These are phyloP conservation scores for Scatophagus argus DNA, from an alignment of 2,113 vertebrate species.

Conservation along the genomic window DNA sequence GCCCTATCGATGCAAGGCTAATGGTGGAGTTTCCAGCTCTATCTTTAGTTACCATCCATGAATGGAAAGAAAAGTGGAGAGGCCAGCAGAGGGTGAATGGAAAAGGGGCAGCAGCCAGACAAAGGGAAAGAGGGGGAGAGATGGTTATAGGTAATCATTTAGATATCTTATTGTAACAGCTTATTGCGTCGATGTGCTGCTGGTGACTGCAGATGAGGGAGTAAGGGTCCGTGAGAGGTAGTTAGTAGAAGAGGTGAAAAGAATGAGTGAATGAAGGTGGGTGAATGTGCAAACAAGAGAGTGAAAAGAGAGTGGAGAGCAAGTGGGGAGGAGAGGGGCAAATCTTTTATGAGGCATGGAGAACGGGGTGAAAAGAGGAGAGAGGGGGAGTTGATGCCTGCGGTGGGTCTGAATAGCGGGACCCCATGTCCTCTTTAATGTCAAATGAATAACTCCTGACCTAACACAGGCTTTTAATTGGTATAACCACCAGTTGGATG, in stretches of 20 bases:
- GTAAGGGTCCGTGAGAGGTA: constrained; percentile 5
- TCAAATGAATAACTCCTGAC: constrained; percentile 80
- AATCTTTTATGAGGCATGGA: constrained; percentile 70
- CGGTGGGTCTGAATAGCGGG: constrained; percentile 71
- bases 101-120: neutral
- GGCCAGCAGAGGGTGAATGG: constrained; percentile 19
- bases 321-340: constrained; percentile 48
- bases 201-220: neutral
- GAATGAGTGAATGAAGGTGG: constrained; percentile 40
- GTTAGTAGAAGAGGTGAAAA: constrained; percentile 38
- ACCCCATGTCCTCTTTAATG: constrained; percentile 74
- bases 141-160: constrained; percentile 23
- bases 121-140: neutral
- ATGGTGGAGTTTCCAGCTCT: constrained; percentile 10
- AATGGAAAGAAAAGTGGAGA: constrained; percentile 29
- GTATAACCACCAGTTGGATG: constrained; percentile 67
- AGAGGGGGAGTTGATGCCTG: constrained; percentile 52
- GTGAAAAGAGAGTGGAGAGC: constrained; percentile 43
- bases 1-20: neutral
- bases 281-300: constrained; percentile 59
- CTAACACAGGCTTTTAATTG: constrained; percentile 78
- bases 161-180: constrained; percentile 1
- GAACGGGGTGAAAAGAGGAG: constrained; percentile 58
- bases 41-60: constrained; percentile 28
- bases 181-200: neutral